Conservation (phyloP, 2,888 invertebrate genomes). For the Hirtodrosophila confusa region DNA sequence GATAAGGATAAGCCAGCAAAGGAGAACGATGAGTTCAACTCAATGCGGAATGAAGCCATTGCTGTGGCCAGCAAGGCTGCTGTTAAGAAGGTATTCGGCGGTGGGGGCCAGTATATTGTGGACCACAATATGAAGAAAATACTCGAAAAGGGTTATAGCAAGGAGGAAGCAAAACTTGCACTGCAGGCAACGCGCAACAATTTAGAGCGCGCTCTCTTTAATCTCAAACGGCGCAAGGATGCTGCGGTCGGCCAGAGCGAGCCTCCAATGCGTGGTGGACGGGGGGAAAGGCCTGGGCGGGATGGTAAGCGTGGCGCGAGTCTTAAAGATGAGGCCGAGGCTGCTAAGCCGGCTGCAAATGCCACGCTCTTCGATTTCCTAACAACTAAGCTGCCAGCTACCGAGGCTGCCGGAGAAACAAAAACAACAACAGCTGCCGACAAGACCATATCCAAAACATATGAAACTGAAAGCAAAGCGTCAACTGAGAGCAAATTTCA, state of each 20-base stretch:
- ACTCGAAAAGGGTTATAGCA: conserved; percentile 91
- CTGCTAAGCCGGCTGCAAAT: conserved; percentile 90
- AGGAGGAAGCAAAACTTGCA: conserved; percentile 91
- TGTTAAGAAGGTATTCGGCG: conserved; percentile 87
- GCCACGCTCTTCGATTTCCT: conserved; percentile 93
- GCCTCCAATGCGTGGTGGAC: conserved; percentile 34
- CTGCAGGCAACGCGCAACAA: conserved; percentile 89
- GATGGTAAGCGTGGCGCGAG: conserved; percentile 73
- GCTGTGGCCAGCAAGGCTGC: conserved; percentile 91
- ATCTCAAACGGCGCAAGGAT: conserved; percentile 87
- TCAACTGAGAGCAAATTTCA: conserved; percentile 43
- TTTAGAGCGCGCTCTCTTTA: conserved; percentile 89
- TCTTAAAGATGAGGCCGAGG: conserved; percentile 86
- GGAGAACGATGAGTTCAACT: conserved; percentile 93
- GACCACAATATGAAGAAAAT: conserved; percentile 92
- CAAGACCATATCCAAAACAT: conserved; percentile 33
- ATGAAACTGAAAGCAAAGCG: conserved; percentile 36
- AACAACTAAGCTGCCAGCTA: conserved; percentile 88
- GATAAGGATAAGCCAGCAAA: conserved; percentile 86
- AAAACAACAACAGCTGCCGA: conserved; percentile 40
- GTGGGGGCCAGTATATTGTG: conserved; percentile 88
- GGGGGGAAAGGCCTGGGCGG: conserved; percentile 46
- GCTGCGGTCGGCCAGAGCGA: conserved; percentile 76
- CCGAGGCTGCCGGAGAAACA: conserved; percentile 9
- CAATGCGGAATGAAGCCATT: conserved; percentile 95